phyloP scores from a whole-genome alignment of 64 coral and sea anemone genomes.

The Platygyra sinensis region DNA sequence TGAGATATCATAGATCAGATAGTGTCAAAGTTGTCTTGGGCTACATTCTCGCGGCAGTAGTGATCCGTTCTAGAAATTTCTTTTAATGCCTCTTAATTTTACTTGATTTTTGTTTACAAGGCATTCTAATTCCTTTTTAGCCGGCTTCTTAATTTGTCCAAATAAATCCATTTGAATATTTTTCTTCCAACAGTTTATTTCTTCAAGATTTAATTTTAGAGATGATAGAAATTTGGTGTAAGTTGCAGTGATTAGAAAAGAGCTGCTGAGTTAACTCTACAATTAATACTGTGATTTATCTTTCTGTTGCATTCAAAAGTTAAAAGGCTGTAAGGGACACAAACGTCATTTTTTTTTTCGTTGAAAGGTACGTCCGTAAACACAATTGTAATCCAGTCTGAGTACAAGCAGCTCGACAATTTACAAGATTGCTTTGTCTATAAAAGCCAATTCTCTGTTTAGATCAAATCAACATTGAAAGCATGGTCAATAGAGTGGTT shows the following conservation, averaged over 20 bases:
- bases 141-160: background rate
- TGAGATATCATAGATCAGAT: too few species aligned
- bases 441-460: background rate
- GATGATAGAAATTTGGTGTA: background rate
- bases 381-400: background rate
- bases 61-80: too few species aligned
- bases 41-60: too few species aligned
- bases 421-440: background rate
- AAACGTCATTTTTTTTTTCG: background rate
- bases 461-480: conserved; percentile 11
- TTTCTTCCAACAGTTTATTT: background rate
- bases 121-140: background rate
- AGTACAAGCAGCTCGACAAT: background rate
- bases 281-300: background rate
- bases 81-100: background rate
- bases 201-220: background rate
- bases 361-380: background rate
- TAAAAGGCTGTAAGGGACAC: background rate
- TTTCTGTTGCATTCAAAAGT: background rate
- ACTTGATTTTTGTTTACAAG: background rate
- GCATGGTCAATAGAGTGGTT: conserved; percentile 4
- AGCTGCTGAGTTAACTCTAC: background rate
- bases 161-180: background rate
- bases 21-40: too few species aligned
- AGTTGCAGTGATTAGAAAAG: background rate